phyloP scores from a whole-genome alignment of 2,888 invertebrate genomes.

The Axea sp. region DNA sequence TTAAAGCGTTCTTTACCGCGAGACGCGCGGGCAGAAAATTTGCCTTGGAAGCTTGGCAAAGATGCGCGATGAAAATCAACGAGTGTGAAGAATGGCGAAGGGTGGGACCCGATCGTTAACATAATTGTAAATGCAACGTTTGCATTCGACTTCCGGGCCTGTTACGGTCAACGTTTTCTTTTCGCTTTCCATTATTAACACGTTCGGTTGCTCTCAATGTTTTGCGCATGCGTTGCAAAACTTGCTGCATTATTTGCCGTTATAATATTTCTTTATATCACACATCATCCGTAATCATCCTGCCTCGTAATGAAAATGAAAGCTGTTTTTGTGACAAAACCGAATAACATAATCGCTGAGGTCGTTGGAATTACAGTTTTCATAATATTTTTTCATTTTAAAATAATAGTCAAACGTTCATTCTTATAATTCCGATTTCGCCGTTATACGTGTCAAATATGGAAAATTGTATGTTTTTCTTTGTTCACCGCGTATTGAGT shows the following conservation, averaged over 20 bases:
- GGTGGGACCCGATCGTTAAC: slow-evolving; percentile 41
- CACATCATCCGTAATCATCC: too few relatives aligned
- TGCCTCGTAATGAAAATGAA: too few relatives aligned
- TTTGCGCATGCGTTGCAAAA: slow-evolving; percentile 8
- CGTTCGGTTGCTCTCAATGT: slow-evolving; percentile 4
- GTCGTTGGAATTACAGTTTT: too few relatives aligned
- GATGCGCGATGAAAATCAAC: slow-evolving; percentile 37
- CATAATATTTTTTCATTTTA: too few relatives aligned
- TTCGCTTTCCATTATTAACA: slow-evolving; percentile 33
- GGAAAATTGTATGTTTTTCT: too few relatives aligned
- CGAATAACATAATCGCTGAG: too few relatives aligned
- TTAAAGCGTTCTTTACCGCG: slow-evolving; percentile 38
- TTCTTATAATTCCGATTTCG: too few relatives aligned
- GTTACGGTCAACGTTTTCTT: slow-evolving; percentile 23
- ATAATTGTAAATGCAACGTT: slow-evolving; percentile 48
- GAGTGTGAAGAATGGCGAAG: slow-evolving; percentile 29
- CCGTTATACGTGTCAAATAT: too few relatives aligned
- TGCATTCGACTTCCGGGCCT: slow-evolving; percentile 37
- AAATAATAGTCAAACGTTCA: too few relatives aligned
- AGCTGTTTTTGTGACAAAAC: too few relatives aligned
- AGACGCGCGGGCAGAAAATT: slow-evolving; percentile 37
- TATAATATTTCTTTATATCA: too few relatives aligned
- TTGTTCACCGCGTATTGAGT: too few relatives aligned
- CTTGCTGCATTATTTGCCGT: slow-evolving; percentile 1
- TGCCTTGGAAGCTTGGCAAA: slow-evolving; percentile 1